Conservation (phyloP, 2,113 vertebrate species). For the Pitta sordida region DNA sequence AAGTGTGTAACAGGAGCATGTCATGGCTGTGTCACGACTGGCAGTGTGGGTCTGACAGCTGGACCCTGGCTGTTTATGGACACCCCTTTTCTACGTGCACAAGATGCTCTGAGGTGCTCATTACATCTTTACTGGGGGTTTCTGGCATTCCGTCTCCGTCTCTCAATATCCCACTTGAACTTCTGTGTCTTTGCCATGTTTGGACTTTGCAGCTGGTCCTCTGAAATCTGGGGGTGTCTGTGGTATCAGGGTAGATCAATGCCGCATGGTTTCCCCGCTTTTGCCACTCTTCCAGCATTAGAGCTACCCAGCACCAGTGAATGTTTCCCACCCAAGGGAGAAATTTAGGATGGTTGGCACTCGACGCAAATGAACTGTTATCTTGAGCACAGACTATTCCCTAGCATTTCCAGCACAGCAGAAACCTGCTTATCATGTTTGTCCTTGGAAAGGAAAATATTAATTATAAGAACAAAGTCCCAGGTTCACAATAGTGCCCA, state of each 20-base stretch:
- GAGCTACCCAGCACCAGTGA: neutral
- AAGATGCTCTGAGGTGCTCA: neutral
- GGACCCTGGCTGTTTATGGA: neutral
- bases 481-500: neutral
- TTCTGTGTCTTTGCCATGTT: neutral
- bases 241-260: neutral
- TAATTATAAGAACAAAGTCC: neutral
- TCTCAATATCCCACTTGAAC: fast-evolving
- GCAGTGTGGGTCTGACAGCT: neutral
- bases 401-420: neutral
- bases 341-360: neutral
- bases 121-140: neutral
- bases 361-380: neutral
- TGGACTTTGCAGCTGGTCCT: neutral
- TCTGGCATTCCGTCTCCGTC: neutral
- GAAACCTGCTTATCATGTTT: neutral
- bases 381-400: neutral
- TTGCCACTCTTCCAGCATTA: neutral
- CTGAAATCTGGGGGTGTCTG: neutral
- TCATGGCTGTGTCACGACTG: fast-evolving
- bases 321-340: neutral
- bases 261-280: neutral
- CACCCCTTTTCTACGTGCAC: neutral
- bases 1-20: fast-evolving
- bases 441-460: neutral